Conservation (phyloP, 1,140 invertebrate species). For the Harpegnathos saltator region DNA sequence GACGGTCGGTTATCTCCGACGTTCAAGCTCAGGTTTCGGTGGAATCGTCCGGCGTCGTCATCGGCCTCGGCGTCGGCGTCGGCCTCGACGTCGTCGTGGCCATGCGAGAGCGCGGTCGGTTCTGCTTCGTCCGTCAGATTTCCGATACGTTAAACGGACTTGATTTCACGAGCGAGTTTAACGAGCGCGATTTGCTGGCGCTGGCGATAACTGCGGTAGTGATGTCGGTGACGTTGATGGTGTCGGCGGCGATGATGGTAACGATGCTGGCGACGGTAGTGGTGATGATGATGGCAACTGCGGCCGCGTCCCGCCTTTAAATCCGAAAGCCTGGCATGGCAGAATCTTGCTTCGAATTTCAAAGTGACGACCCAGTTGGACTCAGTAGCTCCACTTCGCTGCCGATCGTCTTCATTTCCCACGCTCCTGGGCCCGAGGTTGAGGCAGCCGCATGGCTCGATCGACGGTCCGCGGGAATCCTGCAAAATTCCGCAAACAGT, state of each 20-base stretch:
- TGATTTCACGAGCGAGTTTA: conserved; percentile 64
- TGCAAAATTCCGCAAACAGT: conserved; percentile 11
- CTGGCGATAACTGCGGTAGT: too few relatives aligned
- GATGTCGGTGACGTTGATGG: neutral
- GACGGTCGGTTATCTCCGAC: neutral
- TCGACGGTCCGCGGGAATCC: conserved; percentile 2
- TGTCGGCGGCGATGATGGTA: neutral
- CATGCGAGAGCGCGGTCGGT: neutral
- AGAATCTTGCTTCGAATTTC: conserved; percentile 50
- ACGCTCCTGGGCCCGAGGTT: neutral
- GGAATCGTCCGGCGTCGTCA: neutral
- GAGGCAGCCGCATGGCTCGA: neutral
- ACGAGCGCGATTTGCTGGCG: conserved; percentile 37
- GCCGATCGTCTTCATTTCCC: conserved; percentile 2
- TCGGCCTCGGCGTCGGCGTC: neutral
- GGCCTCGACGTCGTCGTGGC: neutral
- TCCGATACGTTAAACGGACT: conserved; percentile 68
- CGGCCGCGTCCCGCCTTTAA: conserved; percentile 42
- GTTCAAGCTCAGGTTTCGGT: conserved; percentile 10
- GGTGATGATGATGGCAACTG: neutral
- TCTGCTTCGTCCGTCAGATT: neutral
- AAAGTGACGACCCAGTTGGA: conserved; percentile 38
- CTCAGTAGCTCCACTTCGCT: neutral
- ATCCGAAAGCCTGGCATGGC: conserved; percentile 46
- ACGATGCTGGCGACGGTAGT: too few relatives aligned